Conservation (phyloP, 2,888 invertebrate genomes). For the Apantesis nais region DNA sequence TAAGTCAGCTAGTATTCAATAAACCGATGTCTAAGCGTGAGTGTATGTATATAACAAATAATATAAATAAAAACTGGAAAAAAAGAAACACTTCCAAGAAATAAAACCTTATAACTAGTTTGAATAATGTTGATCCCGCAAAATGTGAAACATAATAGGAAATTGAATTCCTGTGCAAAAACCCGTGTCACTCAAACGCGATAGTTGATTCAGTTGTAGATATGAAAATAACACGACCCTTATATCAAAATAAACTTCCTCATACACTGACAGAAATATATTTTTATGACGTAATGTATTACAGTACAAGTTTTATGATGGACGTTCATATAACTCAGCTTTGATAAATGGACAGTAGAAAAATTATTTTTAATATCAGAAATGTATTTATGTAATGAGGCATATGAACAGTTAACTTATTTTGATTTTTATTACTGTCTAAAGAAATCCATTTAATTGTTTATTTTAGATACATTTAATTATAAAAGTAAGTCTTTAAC, state of each 20-base stretch:
- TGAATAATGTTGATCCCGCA: background rate
- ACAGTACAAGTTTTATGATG: slow-evolving; percentile 27
- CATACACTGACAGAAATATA: slow-evolving; percentile 4
- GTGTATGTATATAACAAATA: too few species aligned
- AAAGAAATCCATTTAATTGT: too few species aligned
- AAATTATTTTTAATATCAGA: background rate
- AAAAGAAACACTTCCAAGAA: background rate
- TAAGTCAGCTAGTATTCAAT: too few species aligned
- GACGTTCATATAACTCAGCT: slow-evolving; percentile 11
- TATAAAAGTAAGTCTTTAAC: background rate
- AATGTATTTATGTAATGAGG: background rate
- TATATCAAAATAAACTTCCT: slow-evolving; percentile 19
- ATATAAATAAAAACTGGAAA: background rate
- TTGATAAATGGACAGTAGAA: background rate
- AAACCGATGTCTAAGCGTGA: background rate
- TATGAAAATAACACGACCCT: slow-evolving; percentile 31
- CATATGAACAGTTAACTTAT: background rate
- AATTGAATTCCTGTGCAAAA: slow-evolving; percentile 10
- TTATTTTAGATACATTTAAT: too few species aligned
- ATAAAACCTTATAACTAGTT: background rate
- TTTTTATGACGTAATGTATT: background rate
- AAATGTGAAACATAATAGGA: background rate
- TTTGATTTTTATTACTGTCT: too few species aligned
- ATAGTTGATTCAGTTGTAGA: slow-evolving; percentile 26
- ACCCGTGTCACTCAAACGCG: slow-evolving; percentile 42